These are phyloP conservation scores for Anniella stebbinsi DNA, from an alignment of 2,797 vertebrate genomes.

Conservation along the genomic window DNA sequence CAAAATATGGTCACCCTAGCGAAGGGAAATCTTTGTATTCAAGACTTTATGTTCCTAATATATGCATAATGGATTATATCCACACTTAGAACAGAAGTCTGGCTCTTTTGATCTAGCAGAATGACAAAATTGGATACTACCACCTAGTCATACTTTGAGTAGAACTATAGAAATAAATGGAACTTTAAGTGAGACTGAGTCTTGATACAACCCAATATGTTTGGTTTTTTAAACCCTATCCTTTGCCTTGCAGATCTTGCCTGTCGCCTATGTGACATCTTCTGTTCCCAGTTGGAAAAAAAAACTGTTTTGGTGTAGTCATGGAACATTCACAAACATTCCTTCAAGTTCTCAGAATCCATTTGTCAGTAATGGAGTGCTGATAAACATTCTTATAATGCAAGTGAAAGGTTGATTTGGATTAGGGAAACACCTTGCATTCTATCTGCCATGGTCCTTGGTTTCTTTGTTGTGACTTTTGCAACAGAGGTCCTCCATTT, in stretches of 20 bases:
- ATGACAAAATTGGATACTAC: too few relatives aligned
- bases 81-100: neutral
- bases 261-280: neutral
- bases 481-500: neutral
- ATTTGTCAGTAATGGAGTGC: neutral
- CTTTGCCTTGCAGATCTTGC: too few relatives aligned
- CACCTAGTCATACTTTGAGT: too few relatives aligned
- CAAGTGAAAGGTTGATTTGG: neutral
- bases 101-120: too few relatives aligned
- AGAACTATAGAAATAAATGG: too few relatives aligned
- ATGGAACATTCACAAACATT: neutral
- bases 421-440: neutral
- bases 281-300: neutral
- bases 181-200: too few relatives aligned
- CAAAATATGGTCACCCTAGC: too few relatives aligned
- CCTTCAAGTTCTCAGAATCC: neutral
- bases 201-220: too few relatives aligned
- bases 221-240: too few relatives aligned
- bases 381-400: neutral
- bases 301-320: neutral
- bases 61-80: neutral
- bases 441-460: neutral
- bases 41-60: neutral
- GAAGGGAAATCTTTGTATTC: neutral
- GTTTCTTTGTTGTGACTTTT: neutral